Conservation (phyloP, 2,888 invertebrate species). For the Catocala sponsa region DNA sequence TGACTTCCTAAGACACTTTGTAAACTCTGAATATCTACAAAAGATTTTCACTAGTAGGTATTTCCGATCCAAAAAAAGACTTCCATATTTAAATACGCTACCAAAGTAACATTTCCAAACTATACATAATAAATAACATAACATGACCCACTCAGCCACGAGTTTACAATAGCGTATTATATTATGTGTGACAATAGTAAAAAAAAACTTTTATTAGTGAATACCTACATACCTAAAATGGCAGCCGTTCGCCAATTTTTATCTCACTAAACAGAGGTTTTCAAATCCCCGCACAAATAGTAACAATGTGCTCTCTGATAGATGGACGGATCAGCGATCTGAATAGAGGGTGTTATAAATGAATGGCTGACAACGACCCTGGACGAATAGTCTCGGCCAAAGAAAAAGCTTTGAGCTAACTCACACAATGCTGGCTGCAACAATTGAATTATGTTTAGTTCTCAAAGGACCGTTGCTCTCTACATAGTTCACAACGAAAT, state of each 20-base stretch:
- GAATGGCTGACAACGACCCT: constrained; percentile 53
- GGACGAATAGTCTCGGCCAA: constrained; percentile 43
- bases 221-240: constrained; percentile 4
- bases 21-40: no score
- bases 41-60: no score
- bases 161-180: no score
- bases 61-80: no score
- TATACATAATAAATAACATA: no score
- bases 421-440: constrained; percentile 39
- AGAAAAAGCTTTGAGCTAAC: constrained; percentile 43
- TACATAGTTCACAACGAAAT: constrained; percentile 16
- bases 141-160: no score
- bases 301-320: constrained; percentile 59
- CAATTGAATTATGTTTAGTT: constrained; percentile 43
- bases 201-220: not conserved
- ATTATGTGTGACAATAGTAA: no score
- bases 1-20: no score
- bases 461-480: constrained; percentile 26
- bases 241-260: constrained; percentile 21
- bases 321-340: constrained; percentile 65
- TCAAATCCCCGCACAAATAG: constrained; percentile 45
- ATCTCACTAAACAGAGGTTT: constrained; percentile 31
- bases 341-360: constrained; percentile 68
- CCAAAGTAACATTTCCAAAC: no score
- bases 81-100: not conserved